Evolutionary conservation across 1,140 invertebrate species (phyloP), one percentile per base, ranked within the genome.

Genomic region (Scaptomyza pallida): DNA sequence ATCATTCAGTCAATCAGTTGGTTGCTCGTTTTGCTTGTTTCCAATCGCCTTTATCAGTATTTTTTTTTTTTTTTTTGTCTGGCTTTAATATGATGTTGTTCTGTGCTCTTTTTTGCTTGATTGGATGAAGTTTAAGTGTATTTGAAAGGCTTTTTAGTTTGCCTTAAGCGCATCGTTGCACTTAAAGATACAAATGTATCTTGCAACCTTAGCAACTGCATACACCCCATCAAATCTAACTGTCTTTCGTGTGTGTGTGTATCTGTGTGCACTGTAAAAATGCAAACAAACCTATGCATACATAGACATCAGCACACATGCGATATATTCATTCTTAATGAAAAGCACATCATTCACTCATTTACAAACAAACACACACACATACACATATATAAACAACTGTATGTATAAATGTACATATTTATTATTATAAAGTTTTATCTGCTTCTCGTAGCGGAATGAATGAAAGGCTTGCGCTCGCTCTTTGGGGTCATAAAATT

Each of bases 291-390:
- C 48, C 61, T 47, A 63, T 19, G 19, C 12, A 16, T n/a, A n/a
- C 15, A 45, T 41, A 43, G 37, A 47, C 37, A 52, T 21, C 19
- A 26, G 26, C 26, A 68, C 45, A 69, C 47, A 54, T 57, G 45
- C 47, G 60, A 78, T 78, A 50, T 62, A 83, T 88, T 86, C 74
- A 82, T 86, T 86, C 82, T 86, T 86, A 88, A 86, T 77, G 65
- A 82, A 83, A 72, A 78, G 61, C 74, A 68, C 47, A 62, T 67
- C 45, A 75, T 64, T 56, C 61, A 70, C 33, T 54, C 48, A 41
- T 9, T 23, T 19, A 17, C 13, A 41, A 17, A 55, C 12, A 54
- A 5, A 4, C 13, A 41, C 35, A 55, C 12, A 54, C 12, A 4
- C 15, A 51, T 10, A 45, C 17, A 35, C 12, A 45, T 41, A 61